These are phyloP conservation scores for Cranoglanis bouderius DNA, from an alignment of 2,113 vertebrate species.

Conservation along the genomic window DNA sequence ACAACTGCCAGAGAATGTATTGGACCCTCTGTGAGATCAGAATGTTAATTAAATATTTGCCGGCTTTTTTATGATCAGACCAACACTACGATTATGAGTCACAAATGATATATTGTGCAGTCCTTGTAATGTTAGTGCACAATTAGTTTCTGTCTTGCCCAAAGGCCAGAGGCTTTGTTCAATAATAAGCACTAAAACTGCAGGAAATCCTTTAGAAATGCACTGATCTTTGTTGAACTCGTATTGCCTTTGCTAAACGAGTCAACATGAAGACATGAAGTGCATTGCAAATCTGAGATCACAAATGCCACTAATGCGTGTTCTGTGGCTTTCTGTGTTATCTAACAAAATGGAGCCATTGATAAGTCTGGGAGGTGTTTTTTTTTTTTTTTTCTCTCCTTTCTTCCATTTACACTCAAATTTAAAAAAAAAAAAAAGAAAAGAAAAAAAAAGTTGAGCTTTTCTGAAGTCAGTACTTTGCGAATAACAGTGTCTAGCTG, in stretches of 20 bases:
- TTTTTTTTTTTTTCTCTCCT: neutral
- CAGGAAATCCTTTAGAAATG: neutral
- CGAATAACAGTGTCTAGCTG: neutral
- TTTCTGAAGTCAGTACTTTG: neutral
- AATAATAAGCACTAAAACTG: neutral
- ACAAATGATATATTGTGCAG: neutral
- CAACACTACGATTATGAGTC: neutral
- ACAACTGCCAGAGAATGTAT: neutral
- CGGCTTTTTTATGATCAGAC: neutral
- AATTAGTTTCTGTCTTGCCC: neutral
- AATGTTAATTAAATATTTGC: neutral
- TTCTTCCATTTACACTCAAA: neutral
- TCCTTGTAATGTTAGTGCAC: neutral
- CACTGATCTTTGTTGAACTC: neutral
- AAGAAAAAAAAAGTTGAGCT: neutral
- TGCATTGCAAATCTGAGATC: neutral
- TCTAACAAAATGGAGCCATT: neutral
- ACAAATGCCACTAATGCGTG: neutral
- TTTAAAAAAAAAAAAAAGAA: neutral
- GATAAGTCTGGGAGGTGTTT: neutral
- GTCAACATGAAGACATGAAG: too few relatives aligned
- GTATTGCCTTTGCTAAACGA: neutral
- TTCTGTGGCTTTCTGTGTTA: neutral
- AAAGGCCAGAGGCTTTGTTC: neutral
- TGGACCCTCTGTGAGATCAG: neutral